Percentiles rank a stretch among this genome's conserved stretches.
phyloP scores from a whole-genome alignment of 2,888 invertebrate species.

The Fragum sueziense region DNA sequence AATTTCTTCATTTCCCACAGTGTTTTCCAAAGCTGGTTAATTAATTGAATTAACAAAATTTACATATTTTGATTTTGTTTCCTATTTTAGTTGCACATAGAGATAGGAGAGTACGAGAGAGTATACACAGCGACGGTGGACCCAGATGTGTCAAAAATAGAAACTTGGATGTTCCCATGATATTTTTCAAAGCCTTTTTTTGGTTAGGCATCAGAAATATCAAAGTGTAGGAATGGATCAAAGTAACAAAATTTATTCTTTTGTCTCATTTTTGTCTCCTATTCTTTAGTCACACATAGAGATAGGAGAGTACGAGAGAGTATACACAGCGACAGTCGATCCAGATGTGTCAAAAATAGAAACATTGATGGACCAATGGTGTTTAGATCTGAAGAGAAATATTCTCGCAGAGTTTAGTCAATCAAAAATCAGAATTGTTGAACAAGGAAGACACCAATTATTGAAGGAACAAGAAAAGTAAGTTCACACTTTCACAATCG shows the following conservation, averaged over 20 bases:
- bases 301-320: conserved; percentile 57
- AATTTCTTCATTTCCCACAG: background rate
- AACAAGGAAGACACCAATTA: conserved; percentile 68
- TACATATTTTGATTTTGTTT: no score
- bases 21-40: background rate
- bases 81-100: no score
- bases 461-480: conserved; percentile 76
- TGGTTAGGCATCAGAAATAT: conserved; percentile 76
- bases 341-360: conserved; percentile 78
- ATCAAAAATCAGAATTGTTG: conserved; percentile 76
- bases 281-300: no score
- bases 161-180: conserved; percentile 78
- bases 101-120: conserved; percentile 57
- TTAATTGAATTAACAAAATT: no score
- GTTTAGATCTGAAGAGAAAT: conserved; percentile 78
- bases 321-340: conserved; percentile 70
- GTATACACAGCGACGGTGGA: conserved; percentile 70
- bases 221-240: no score
- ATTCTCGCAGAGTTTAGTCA: conserved; percentile 79
- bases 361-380: conserved; percentile 78
- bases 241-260: no score
- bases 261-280: no score
- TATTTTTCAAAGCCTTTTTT: conserved; percentile 77
- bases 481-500: no score
- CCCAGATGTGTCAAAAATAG: conserved; percentile 76